These are phyloP conservation scores for Anser brachyrhynchus DNA, from an alignment of 2,113 vertebrate species.

Conservation along the genomic window DNA sequence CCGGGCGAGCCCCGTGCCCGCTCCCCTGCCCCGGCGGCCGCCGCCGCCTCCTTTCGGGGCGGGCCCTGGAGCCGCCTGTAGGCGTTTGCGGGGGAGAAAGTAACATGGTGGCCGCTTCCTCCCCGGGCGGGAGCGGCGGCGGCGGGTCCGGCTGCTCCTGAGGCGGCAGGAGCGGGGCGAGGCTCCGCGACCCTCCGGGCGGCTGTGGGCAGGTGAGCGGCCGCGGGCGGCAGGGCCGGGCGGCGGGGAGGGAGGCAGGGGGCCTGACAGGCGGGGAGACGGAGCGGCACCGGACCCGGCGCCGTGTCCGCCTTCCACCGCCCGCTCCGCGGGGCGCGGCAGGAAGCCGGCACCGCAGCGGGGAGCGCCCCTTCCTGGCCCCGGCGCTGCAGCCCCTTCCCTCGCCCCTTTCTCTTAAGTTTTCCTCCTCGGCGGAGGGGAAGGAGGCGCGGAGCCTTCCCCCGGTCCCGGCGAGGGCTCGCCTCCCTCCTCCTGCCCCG, in stretches of 20 bases:
- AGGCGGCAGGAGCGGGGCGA: not conserved
- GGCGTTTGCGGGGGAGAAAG: slow-evolving; percentile 11
- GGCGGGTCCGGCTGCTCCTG: not conserved
- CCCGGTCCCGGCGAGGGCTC: not conserved
- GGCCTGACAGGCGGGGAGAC: not conserved
- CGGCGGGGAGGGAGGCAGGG: too few relatives aligned
- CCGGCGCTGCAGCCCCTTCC: accelerated
- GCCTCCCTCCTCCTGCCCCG: not conserved
- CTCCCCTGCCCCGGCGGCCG: not conserved
- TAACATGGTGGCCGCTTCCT: slow-evolving; percentile 56
- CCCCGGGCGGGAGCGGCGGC: not conserved
- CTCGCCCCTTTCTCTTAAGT: not conserved
- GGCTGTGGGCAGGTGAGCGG: not conserved
- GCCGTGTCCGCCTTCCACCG: not conserved
- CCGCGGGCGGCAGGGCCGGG: not conserved
- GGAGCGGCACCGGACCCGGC: not conserved
- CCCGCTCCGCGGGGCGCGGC: not conserved
- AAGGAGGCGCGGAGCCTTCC: not conserved
- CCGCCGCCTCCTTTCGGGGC: slow-evolving; percentile 34
- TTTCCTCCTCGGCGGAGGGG: not conserved
- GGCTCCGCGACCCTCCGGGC: too few relatives aligned
- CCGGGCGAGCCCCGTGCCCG: not conserved
- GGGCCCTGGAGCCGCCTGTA: slow-evolving; percentile 26
- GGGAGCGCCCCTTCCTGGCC: too few relatives aligned
- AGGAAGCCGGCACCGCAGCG: not conserved